These are phyloP conservation scores for Acanthaster planci DNA, from an alignment of 35 echinoderm and acorn worm species.

Conservation along the genomic window DNA sequence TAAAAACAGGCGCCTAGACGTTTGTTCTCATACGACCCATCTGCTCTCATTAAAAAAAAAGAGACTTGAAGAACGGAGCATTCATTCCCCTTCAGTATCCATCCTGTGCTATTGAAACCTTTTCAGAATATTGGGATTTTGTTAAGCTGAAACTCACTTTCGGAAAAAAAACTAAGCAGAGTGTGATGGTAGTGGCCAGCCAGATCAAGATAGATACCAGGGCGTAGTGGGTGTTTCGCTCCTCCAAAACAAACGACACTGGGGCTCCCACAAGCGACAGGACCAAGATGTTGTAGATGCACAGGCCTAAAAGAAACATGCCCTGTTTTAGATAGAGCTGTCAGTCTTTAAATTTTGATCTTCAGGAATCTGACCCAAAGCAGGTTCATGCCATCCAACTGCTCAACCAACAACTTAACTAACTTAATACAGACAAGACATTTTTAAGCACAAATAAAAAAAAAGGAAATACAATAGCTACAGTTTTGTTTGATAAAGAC, in stretches of 20 bases:
- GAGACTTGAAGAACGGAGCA: neutral
- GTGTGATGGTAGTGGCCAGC: slow-evolving; percentile 64
- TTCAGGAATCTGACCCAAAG: neutral
- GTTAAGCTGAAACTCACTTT: slow-evolving; percentile 39
- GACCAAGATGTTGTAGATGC: slow-evolving; percentile 67
- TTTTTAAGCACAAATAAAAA: neutral
- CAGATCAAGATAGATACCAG: slow-evolving; percentile 58
- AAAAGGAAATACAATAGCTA: neutral
- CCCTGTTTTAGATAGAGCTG: neutral
- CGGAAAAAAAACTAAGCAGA: slow-evolving; percentile 66
- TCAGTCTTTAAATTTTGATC: neutral
- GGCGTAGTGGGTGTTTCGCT: slow-evolving; percentile 52
- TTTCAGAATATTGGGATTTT: too few relatives aligned
- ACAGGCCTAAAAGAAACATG: slow-evolving; percentile 45
- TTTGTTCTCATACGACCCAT: too few relatives aligned
- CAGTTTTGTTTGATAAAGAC: neutral
- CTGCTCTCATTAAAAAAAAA: neutral
- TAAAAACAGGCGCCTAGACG: too few relatives aligned
- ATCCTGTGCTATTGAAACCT: too few relatives aligned
- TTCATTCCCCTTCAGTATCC: too few relatives aligned
- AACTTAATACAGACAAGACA: neutral
- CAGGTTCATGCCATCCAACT: neutral
- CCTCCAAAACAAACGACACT: slow-evolving; percentile 55
- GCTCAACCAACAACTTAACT: neutral
- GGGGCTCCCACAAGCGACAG: slow-evolving; percentile 66